Evolutionary conservation across 2,888 invertebrate genomes (phyloP), one percentile per base, ranked within the genome.

Genomic region (Amblyteles armatorius): DNA sequence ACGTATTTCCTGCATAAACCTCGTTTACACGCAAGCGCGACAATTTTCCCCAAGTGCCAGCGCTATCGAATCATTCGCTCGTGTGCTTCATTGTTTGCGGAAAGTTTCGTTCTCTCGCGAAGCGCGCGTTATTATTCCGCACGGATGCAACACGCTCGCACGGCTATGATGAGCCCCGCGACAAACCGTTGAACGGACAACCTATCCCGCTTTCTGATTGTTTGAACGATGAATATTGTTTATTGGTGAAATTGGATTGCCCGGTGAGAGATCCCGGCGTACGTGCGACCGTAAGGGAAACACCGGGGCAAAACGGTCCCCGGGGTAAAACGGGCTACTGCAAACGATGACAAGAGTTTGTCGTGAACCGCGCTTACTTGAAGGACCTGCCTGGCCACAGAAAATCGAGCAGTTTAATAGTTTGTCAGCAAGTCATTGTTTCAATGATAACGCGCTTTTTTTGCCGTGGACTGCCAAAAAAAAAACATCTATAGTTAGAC

Each of bases 221-320:
- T 84, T 84, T 84, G 73, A 72, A 73, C 81, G 50, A 68, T 60
- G 55, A 68, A 78, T 78, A 78, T 82, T 74, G 78, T 82, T 78
- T 82, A 78, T 81, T 44, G 78, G 79, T 36, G 74, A 82, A 78
- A 84, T 82, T 79, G 73, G 57, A 80, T 77, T 84, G 55, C 19
- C 50, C 29, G 50, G 50, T 50, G 65, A 22, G 33, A 2, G 36
- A 22, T 48, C 16, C 13, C 16, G 57, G 13, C 57, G 4, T 26
- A 22, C 57, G 57, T 48, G 6, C 1, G 3, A 5, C 55, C 29
- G 40, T 3, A 29, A 3, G 44, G 55, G 44, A 69, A 11, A 60
- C 72, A 11, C 22, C 22, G 65, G 6, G 79, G 19, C 36, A 55
- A 72, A 63, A 44, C 26, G 57, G 57, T 22, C 26, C 13, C 22